Evolutionary conservation across 2,113 vertebrate genomes (phyloP), one percentile per base, ranked within the genome.

Genomic region (Charina bottae): DNA sequence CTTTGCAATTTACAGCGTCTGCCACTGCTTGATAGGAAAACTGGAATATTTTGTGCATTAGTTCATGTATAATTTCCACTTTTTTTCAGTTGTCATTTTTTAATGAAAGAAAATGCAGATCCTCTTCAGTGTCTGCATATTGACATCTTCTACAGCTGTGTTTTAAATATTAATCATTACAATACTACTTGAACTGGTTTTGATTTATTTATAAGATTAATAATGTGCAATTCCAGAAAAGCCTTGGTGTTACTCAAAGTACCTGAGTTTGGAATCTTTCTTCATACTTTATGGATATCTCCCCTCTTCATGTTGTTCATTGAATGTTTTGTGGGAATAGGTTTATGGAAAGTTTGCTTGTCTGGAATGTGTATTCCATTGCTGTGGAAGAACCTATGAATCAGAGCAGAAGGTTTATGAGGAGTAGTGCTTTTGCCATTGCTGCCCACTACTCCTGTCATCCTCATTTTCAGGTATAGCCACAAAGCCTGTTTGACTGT

Each of bases 1-100:
- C 98, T 98, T 98, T 99, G 98, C 98, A 98, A 97, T 98, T 64
- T 98, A 98, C 97, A 97, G 97, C 96, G 96, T 98, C 97, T 99
- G 98, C 97, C 98, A 97, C 98, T 98, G 97, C 98, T 98, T 98
- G 98, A 98, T 98, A 98, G 98, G 98, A 98, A 98, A 98, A 98
- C 98, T 94, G 96, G 97, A 98, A 98, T 97, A 98, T 97, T 98
- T 97, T 97, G 95, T 97, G 97, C 98, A 97, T 98, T 97, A 97
- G 96, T 98, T 98, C 97, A 94, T 98, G 96, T 98, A 98, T 97
- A 97, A 97, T 97, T 98, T 97, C 97, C 96, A 98, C 72, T 78
- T 78, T 78, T 72, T 64, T 62, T 33, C 60, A 26, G 10, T 68
- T 89, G 88, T 83, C 42, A n/a, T 49, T 58, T 92, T 72, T 64